These are phyloP conservation scores for Pica pica DNA, from an alignment of 2,113 vertebrate genomes.

Conservation along the genomic window DNA sequence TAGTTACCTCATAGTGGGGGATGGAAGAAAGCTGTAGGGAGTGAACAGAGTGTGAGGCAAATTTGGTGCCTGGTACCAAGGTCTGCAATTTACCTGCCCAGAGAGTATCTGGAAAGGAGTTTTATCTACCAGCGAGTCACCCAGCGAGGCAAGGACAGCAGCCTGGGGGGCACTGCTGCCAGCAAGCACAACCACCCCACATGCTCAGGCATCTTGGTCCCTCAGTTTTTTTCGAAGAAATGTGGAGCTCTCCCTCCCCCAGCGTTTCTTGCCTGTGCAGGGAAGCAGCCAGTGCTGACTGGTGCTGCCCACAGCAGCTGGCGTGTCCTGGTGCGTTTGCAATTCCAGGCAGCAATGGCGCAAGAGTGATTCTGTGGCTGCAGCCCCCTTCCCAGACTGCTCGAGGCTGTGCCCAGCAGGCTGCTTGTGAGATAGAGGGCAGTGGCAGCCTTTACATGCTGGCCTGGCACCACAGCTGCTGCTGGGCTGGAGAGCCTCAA, in stretches of 20 bases:
- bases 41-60: background rate
- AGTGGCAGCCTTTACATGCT: background rate
- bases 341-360: background rate
- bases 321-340: rapidly evolving
- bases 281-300: background rate
- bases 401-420: background rate
- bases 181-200: background rate
- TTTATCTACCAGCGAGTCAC: background rate
- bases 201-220: rapidly evolving
- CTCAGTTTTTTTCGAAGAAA: rapidly evolving
- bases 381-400: background rate
- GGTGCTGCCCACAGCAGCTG: background rate
- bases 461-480: background rate
- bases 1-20: rapidly evolving
- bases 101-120: background rate
- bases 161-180: background rate
- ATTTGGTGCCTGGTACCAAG: background rate
- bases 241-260: background rate
- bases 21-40: background rate
- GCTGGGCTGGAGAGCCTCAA: background rate
- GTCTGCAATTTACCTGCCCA: background rate
- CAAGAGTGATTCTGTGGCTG: rapidly evolving
- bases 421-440: background rate
- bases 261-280: rapidly evolving
- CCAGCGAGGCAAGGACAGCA: rapidly evolving